Percentiles rank a stretch among this genome's conserved stretches.
Evolutionary conservation across 2,888 invertebrate genomes (phyloP).

Genomic region (Sarcophaga variegata): DNA sequence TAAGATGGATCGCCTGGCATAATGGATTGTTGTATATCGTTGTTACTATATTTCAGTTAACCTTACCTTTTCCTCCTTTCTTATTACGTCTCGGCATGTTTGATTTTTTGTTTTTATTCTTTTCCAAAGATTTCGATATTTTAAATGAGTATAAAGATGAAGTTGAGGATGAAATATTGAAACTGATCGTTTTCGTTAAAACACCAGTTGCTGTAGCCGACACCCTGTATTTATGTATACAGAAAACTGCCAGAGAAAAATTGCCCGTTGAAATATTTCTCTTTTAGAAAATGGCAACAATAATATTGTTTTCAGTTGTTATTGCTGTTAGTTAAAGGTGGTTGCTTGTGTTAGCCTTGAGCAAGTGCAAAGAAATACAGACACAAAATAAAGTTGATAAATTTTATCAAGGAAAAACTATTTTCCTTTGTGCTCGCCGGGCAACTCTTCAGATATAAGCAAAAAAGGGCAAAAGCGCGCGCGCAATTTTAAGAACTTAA

Average conservation of each 20-base stretch:
- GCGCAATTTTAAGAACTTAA: slow-evolving; percentile 45
- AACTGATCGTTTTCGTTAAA: background rate
- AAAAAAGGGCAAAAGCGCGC: slow-evolving; percentile 21
- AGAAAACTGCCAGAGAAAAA: background rate
- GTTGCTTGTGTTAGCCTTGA: slow-evolving; percentile 6
- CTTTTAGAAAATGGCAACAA: background rate
- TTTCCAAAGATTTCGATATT: slow-evolving; percentile 56
- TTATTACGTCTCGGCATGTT: slow-evolving; percentile 81
- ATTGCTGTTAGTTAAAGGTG: background rate
- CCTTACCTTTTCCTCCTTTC: slow-evolving; percentile 80
- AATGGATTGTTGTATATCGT: too few relatives aligned
- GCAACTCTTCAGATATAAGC: background rate
- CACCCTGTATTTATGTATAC: slow-evolving; percentile 13
- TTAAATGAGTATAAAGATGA: slow-evolving; percentile 53
- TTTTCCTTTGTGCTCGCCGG: slow-evolving; percentile 1
- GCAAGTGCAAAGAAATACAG: slow-evolving; percentile 22
- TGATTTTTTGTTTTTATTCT: slow-evolving; percentile 64
- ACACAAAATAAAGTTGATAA: slow-evolving; percentile 9
- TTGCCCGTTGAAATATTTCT: background rate
- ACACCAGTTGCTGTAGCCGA: background rate
- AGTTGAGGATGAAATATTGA: slow-evolving; percentile 35
- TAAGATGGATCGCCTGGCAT: too few relatives aligned
- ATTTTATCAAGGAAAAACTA: slow-evolving; percentile 3
- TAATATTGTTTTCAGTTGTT: slow-evolving; percentile 25
- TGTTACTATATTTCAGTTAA: too few relatives aligned